A percentile compares a stretch with the other conserved stretches of the same genome.
phyloP scores from a whole-genome alignment of 2,797 vertebrate genomes.

The Cuniculus paca region DNA sequence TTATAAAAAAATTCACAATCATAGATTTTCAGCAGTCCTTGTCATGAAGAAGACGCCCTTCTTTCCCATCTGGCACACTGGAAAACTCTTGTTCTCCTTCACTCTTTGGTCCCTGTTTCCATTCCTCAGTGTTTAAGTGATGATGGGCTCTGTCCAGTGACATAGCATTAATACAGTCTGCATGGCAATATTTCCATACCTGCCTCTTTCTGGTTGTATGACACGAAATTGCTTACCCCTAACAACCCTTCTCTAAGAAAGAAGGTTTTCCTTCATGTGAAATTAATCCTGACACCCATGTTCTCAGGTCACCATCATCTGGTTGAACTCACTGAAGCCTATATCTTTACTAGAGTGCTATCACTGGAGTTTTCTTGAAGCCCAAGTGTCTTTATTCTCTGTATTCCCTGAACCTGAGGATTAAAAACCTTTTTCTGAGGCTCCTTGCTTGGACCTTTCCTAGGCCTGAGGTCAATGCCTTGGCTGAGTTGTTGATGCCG shows the following conservation, averaged over 20 bases:
- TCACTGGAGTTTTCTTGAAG: not conserved
- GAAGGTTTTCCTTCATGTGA: not conserved
- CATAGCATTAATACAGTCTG: fast-evolving
- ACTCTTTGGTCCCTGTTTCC: not conserved
- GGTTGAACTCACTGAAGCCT: not conserved
- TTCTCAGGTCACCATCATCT: not conserved
- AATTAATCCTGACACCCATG: not conserved
- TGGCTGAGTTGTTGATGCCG: not conserved
- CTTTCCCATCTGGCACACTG: not conserved
- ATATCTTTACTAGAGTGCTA: not conserved
- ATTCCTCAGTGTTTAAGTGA: not conserved
- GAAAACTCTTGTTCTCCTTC: not conserved
- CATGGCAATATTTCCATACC: not conserved
- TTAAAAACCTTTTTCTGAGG: not conserved
- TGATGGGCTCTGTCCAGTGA: not conserved
- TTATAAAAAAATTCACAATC: slow-evolving; percentile 1
- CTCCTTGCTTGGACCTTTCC: not conserved
- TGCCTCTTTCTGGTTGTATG: not conserved
- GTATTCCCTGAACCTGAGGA: not conserved
- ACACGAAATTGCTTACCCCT: not conserved
- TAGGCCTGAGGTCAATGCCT: not conserved
- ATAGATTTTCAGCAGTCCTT: not conserved
- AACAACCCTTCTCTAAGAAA: not conserved
- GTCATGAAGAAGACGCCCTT: not conserved
- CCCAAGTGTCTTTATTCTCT: not conserved